Percentiles rank a stretch among this genome's conserved stretches.
Conservation (phyloP, 2,797 vertebrate species). For the Periparus ater region DNA sequence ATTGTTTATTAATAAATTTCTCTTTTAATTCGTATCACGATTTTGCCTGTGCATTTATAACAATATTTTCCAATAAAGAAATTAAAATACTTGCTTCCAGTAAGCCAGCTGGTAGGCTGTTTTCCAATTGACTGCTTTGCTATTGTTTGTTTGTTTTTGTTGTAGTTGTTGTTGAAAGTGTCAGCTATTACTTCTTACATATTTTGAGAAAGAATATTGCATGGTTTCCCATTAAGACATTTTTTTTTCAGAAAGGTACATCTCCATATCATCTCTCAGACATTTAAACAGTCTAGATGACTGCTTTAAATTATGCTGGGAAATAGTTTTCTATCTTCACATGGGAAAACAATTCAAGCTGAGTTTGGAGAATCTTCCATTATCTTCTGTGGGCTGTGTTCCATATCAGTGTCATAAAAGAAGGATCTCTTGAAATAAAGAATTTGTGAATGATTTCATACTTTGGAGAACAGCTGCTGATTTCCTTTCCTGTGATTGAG, state of each 20-base stretch:
- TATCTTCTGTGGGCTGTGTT: neutral
- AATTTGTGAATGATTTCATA: slow-evolving; percentile 1
- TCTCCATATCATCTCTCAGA: neutral
- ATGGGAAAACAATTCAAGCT: neutral
- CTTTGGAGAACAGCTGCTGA: neutral
- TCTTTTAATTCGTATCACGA: no score
- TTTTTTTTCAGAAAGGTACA: neutral
- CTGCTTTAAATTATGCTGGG: neutral
- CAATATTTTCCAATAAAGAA: neutral
- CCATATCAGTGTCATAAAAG: neutral
- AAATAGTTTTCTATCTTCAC: neutral
- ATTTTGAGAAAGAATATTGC: neutral
- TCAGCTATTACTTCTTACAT: neutral
- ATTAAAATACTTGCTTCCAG: neutral
- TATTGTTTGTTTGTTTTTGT: neutral
- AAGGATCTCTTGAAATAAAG: neutral
- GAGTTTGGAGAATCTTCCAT: neutral
- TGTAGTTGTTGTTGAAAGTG: neutral
- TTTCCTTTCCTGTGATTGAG: neutral
- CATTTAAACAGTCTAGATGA: neutral
- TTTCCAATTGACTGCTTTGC: neutral
- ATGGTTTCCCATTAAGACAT: neutral
- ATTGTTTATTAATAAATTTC: no score
- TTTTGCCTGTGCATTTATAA: no score
- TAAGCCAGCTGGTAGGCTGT: neutral